These are phyloP conservation scores for human DNA, from an alignment of 2,113 vertebrate genomes.

Conservation along the genomic window GRCh38 chr1:73435001-73435500, in stretches of 20 bases:
- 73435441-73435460: not conserved
- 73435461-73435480: not conserved
- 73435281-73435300: not conserved
- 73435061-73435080: constrained; percentile 69
- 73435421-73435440: not conserved
- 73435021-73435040: constrained; percentile 52
- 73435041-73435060: constrained; percentile 65
- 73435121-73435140: constrained; percentile 58
- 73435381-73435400: not conserved
- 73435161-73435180: not conserved
- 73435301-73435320: not conserved
- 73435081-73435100: constrained; percentile 52
- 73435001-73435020: constrained; percentile 63
- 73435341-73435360: not conserved
- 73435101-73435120: not conserved
- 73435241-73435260: not conserved
- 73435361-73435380: not conserved
- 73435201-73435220: not conserved
- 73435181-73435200: not conserved
- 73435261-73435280: not conserved
- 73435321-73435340: not conserved
- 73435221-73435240: not conserved
- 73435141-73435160: not conserved
- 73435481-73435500: not conserved
- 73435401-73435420: not conserved